These are phyloP conservation scores for Cichladusa arquata DNA, from an alignment of 2,113 vertebrate species.

Conservation along the genomic window DNA sequence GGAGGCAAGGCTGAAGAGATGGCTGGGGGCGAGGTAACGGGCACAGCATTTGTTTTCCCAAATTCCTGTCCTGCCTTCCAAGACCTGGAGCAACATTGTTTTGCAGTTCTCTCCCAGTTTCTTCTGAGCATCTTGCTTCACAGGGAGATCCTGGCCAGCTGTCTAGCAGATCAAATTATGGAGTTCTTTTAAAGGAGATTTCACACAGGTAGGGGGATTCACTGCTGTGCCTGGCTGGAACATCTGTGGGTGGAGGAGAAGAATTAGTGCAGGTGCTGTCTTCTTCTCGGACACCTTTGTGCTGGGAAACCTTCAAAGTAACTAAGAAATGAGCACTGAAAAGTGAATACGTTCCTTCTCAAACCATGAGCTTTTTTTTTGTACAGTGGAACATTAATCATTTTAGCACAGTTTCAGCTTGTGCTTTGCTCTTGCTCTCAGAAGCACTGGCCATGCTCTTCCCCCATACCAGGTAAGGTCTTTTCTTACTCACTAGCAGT, in stretches of 20 bases:
- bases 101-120: background rate
- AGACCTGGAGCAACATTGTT: background rate
- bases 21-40: background rate
- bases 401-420: background rate
- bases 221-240: accelerated
- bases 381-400: accelerated
- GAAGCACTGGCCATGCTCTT: background rate
- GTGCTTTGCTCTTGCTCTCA: background rate
- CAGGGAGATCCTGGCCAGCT: background rate
- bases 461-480: background rate
- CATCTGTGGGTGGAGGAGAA: background rate
- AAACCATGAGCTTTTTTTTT: background rate
- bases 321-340: background rate
- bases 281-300: background rate
- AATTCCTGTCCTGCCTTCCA: background rate
- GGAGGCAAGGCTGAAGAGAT: background rate
- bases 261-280: background rate
- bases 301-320: background rate
- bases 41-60: background rate
- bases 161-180: background rate
- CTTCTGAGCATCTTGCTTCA: background rate
- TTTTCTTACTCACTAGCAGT: background rate
- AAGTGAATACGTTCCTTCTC: background rate
- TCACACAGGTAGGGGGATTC: background rate
- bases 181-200: background rate